Base-by-base conservation (phyloP, 2,113 vertebrate species). In the Indicator indicator region DNA sequence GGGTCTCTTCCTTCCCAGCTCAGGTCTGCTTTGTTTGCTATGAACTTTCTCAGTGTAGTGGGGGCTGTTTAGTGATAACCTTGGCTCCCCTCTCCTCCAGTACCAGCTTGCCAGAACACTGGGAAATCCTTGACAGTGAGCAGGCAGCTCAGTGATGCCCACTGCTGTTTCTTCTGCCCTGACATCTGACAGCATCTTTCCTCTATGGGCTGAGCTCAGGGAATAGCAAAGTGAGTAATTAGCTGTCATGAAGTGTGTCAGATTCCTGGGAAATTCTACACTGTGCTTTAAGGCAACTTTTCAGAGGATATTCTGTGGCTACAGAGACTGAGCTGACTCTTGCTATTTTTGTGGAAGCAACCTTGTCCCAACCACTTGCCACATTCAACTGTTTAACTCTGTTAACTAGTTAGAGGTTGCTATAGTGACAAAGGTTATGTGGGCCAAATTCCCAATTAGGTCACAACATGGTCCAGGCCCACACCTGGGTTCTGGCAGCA, bases 121-220 rank as follows among this genome's bases (percentile, higher is more conserved):
- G 60, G 42, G 30, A 71, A 78, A 62, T 12, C 50, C 30, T 42
- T 3, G 38, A 24, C 7, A 42, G 23, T 0, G 32, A 86, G 56
- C 42, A 40, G 69, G 23, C 46, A 36, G 44, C 46, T 17, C 0
- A 0, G 44, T 17, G 38, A 32, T 9, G 33, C 4, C 6, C 0
- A 2, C 14, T 42, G 59, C 33, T 46, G 13, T 23, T 33, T 28
- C 15, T n/a, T 58, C 76, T 70, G 77, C 38, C 52, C 52, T 68
- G 60, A 17, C 15, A 3, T 2, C 13, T 50, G 36, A 42, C 36
- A 46, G 42, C 32, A 54, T 16, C 48, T 50, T 89, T 71, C 30
- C 28, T 14, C 23, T 26, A 8, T 1, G 3, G 52, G 42, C 42
- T 16, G 33, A n/a, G 18, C 36, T 55, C n/a, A 33, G 58, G 59